Base-by-base conservation (phyloP, 1,140 invertebrate species). In the Drosophila setifemur region DNA sequence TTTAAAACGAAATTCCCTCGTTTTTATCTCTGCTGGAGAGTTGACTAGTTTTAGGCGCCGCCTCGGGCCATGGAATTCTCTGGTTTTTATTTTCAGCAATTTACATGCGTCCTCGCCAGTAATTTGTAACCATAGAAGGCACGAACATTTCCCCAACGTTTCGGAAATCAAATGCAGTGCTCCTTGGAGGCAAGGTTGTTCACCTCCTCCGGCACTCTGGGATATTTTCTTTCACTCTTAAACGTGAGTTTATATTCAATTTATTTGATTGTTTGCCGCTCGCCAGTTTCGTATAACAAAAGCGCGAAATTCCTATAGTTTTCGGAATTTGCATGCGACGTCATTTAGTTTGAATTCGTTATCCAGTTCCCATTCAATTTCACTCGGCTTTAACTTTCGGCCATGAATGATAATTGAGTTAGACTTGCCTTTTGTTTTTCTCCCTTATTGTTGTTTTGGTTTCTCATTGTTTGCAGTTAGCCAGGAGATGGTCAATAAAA, bases 371-470 rank as follows among this genome's bases (percentile, higher is more conserved):
- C 29, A 69, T 82, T 78, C 52, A 82, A 73, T 73, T 83, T 69
- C 45, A 37, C 52, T 31, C 39, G 61, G 45, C 69, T 49, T 60
- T 66, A 83, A 73, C 61, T 82, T 82, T 82, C 16, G 26, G 35
- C 48, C 61, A 82, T 82, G 79, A 82, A 83, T 83, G 78, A 58
- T 77, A 82, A 82, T 82, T 82, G 73, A 83, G 78, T 82, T 82
- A 63, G 26, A 35, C 48, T 61, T 45, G 35, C 16, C 45, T 18
- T 39, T 54, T 66, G 40, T 60, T 68, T 37, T 23, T 16, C 18
- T 52, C 7, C 29, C 26, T 19, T 49, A 28, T 54, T 73, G 40
- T 61, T 42, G 42, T 42, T 47, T 74, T 64, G 55, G 57, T 64
- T 61, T 57, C 49, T 39, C 35, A 69, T 69, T 57, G 35, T 73